Base-by-base conservation (phyloP, 2,797 vertebrate species). In the Tympanoctomys barrerae region DNA sequence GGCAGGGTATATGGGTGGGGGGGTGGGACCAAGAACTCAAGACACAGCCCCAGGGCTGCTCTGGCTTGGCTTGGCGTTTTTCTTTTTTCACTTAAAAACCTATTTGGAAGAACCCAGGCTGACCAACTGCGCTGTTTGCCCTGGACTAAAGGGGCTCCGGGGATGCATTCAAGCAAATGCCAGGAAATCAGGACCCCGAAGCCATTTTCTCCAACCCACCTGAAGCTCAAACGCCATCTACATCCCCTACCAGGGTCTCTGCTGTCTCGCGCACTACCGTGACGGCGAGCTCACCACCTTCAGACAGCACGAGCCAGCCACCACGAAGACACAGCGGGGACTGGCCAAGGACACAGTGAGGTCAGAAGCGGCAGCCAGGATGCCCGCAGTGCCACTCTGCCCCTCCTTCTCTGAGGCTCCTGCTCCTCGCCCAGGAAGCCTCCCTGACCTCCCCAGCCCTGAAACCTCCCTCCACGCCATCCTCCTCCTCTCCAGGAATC, bases 381-480 rank as follows among this genome's bases (percentile, higher is more conserved):
- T 8, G 12, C 42, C 42, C 12, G 6, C 11, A 7, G 46, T 75
- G 71, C 71, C 71, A 28, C 71, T 75, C 39, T 46, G 71, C 39
- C 6, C 6, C 36, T 28, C 14, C 1, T 16, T 71, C 75, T 18
- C 85, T 57, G 82, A 82, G 61, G 9, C 36, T 59, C 36, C 39
- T 80, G 71, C 33, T 19, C 19, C 70, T 87, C 64, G 87, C 95
- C 64, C 87, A 52, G 68, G 59, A 87, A 83, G 28, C 57, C 26
- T 6, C 52, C 64, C n/a, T 42, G 93, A 62, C 5, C 46, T 61
- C 62, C 52, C 54, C 22, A 79, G 62, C 49, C 61, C 36, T 36
- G 42, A 14, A 3, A 22, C 21, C 31, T 81, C 54, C 12, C 33
- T 92, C 49, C 52, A 33, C 49, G 42, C 3, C 31, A 54, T 8